Base-by-base conservation (phyloP, 2,797 vertebrate genomes). In the Periophthalmus magnuspinnatus region DNA sequence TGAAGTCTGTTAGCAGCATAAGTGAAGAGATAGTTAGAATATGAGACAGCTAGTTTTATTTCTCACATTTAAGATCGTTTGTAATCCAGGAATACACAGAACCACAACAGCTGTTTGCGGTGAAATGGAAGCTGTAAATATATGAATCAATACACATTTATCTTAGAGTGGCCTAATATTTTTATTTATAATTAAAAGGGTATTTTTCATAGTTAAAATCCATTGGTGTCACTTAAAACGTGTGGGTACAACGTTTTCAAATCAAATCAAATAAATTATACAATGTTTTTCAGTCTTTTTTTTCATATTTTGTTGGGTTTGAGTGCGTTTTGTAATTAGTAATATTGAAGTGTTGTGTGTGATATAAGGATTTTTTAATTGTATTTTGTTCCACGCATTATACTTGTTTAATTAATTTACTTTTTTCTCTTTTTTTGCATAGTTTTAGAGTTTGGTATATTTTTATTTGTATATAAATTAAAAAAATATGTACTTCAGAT, bases 1-100 rank as follows among this genome's bases (percentile, higher is more conserved):
- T 34, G 24, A 45, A 19, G 65, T 7, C 66, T 47, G 66, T 76
- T 8, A 28, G 69, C 67, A 59, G 72, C 75, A 70, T 84, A 75
- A 79, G 77, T 72, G 66, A 69, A 61, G 60, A 36, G 65, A 68
- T 55, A 60, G 61, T 78, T 77, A 77, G 79, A 64, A 75, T 69
- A 67, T 57, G 69, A 72, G 48, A 76, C 62, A 70, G 54, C n/a
- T 68, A 58, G 63, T 57, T 68, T 78, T 69, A 56, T 50, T 65
- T 57, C 65, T 10, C 48, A 33, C 55, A 54, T 71, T 38, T 74
- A 21, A 50, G 22, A 77, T 45, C 73, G 58, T 59, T 48, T 57
- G 50, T 8, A 0, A 19, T 62, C 28, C 22, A 57, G 50, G 52
- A 33, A 5, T 10, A 64, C 47, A 66, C 36, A 59, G 19, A 9